Conservation (phyloP, 2,888 invertebrate genomes). For the Parnassius mnemosyne region DNA sequence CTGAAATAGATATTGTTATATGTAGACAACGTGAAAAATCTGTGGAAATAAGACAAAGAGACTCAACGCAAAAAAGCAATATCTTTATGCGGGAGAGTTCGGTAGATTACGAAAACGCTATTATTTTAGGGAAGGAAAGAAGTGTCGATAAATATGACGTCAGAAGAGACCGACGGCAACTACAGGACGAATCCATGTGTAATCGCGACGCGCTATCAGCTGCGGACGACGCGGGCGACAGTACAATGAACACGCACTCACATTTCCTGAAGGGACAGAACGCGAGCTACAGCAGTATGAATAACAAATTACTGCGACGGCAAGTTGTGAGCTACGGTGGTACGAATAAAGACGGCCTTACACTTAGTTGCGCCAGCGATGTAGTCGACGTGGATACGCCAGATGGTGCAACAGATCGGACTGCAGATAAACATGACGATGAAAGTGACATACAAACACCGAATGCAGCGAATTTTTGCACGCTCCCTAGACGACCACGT, state of each 20-base stretch:
- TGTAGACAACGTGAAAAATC: slow-evolving; percentile 73
- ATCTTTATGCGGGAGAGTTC: slow-evolving; percentile 83
- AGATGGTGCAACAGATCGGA: slow-evolving; percentile 53
- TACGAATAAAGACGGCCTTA: slow-evolving; percentile 64
- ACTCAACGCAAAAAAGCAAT: slow-evolving; percentile 46
- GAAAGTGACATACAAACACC: slow-evolving; percentile 65
- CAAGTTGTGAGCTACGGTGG: slow-evolving; percentile 80
- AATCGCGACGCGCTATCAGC: slow-evolving; percentile 73
- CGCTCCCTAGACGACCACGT: slow-evolving; percentile 85
- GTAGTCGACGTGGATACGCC: slow-evolving; percentile 67
- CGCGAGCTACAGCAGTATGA: slow-evolving; percentile 82
- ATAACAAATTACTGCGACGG: slow-evolving; percentile 79
- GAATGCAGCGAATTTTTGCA: slow-evolving; percentile 84
- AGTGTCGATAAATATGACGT: slow-evolving; percentile 76
- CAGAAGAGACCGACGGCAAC: slow-evolving; percentile 85
- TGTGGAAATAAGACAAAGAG: slow-evolving; percentile 46
- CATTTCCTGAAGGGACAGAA: slow-evolving; percentile 83
- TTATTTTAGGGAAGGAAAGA: slow-evolving; percentile 76
- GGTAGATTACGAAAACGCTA: slow-evolving; percentile 85
- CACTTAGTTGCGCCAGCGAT: slow-evolving; percentile 67
- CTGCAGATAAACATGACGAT: slow-evolving; percentile 58
- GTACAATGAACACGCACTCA: slow-evolving; percentile 66
- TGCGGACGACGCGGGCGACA: slow-evolving; percentile 65
- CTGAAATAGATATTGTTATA: slow-evolving; percentile 84
- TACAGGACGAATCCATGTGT: slow-evolving; percentile 78